phyloP scores from a whole-genome alignment of 1,140 invertebrate species.

The Drosophila malerkotliana region DNA sequence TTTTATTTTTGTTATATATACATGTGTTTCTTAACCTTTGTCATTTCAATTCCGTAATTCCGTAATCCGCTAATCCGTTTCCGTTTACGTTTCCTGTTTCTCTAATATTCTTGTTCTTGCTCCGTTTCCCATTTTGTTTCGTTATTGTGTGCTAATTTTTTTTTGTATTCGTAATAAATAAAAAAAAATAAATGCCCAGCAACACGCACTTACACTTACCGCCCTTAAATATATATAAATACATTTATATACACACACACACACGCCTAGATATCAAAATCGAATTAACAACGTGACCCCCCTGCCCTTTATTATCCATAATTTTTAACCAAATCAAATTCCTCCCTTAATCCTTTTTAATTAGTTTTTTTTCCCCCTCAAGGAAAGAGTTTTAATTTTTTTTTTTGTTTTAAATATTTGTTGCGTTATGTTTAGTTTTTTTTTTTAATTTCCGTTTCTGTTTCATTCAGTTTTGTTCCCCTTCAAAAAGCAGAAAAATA shows the following conservation, averaged over 20 bases:
- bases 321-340: neutral
- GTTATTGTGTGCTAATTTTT: constrained; percentile 78
- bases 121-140: constrained; percentile 25
- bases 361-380: neutral
- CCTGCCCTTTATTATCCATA: neutral
- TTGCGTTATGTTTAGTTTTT: neutral
- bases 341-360: constrained; percentile 1
- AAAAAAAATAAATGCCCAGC: constrained; percentile 23
- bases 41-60: constrained; percentile 51
- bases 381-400: neutral
- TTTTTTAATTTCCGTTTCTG: neutral
- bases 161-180: constrained; percentile 65
- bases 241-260: neutral
- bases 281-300: constrained; percentile 2
- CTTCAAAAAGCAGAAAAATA: neutral
- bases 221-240: neutral
- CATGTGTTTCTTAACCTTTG: constrained; percentile 20
- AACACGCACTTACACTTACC: constrained; percentile 33
- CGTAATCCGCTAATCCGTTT: constrained; percentile 29
- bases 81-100: constrained; percentile 23
- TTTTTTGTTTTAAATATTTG: neutral
- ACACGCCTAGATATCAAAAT: constrained; percentile 2
- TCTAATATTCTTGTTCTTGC: constrained; percentile 27
- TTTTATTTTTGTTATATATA: neutral
- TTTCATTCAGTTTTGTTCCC: constrained; percentile 13